Base-by-base conservation (phyloP, 1,140 invertebrate genomes). In the Monomorium pharaonis region DNA sequence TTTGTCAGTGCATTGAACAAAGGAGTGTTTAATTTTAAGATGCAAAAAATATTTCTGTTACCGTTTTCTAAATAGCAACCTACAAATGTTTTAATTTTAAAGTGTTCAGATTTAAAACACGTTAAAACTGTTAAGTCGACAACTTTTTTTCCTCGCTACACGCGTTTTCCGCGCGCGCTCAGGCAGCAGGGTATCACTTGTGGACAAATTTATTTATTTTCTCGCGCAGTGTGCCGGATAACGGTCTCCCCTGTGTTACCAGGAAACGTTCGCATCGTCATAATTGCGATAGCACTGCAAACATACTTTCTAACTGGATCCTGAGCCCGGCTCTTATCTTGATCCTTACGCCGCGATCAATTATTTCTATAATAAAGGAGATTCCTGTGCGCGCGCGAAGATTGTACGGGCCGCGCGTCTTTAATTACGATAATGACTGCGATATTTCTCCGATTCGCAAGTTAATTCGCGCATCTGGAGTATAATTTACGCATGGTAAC, bases 291-390 rank as follows among this genome's bases (percentile, higher is more conserved):
- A 86, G 72, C 84, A 85, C 89, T 85, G 80, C 88, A 90, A 89
- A 90, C 89, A 89, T 90, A 90, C 89, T 90, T 90, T 90, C 88
- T 89, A 90, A 90, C 88, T 90, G 87, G 87, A 89, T 86, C 72
- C 65, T 21, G 21, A 21, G 27, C 63, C 49, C 44, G 75, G 21
- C n/a, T n/a, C n/a, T 85, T 86, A 81, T 86, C 65, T 62, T 47
- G 70, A 54, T 47, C 44, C 27, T 84, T 54, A 44, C 69, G 56
- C 60, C 30, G 54, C n/a, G 44, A 84, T 84, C 49, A 84, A 63
- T 62, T 84, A 65, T 84, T 65, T 77, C 16, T 63, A 42, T 84
- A 77, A 62, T 56, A 70, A 56, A 33, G 10, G 33, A 70, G 37
- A 27, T 24, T 21, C 18, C 60, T 33, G n/a, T 7, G 7, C n/a